Conservation (phyloP, 2,797 vertebrate species). For the Oreortyx pictus region DNA sequence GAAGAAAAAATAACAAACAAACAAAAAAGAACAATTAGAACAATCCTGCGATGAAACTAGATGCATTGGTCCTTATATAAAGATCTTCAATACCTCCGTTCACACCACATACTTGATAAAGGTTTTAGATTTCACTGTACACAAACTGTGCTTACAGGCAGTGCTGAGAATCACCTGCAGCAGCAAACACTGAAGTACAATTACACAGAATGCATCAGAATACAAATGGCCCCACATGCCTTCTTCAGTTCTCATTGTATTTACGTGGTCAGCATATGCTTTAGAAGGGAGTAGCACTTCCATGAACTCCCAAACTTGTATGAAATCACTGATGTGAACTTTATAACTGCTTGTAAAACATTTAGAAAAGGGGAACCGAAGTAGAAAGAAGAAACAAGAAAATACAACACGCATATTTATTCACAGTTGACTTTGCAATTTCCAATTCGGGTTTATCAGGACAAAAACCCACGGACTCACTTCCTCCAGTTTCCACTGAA, state of each 20-base stretch:
- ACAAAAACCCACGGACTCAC: constrained; percentile 20
- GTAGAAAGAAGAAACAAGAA: background rate
- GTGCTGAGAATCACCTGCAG: background rate
- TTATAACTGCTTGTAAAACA: background rate
- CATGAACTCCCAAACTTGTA: background rate
- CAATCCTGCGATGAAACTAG: background rate
- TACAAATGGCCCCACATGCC: background rate
- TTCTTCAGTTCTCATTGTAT: background rate
- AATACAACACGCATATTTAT: background rate
- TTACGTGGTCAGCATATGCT: background rate
- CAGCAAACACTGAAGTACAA: background rate
- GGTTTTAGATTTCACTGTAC: background rate
- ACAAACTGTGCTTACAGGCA: background rate
- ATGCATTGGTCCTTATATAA: background rate
- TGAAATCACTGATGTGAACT: background rate
- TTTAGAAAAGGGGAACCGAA: background rate
- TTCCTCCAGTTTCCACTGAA: constrained; percentile 45
- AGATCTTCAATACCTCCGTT: background rate
- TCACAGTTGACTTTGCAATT: constrained; percentile 25
- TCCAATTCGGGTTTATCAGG: constrained; percentile 40
- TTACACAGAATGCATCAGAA: background rate
- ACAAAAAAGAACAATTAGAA: background rate
- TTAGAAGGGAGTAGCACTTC: background rate
- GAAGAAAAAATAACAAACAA: background rate
- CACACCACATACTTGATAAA: background rate